phyloP scores from a whole-genome alignment of 1,140 invertebrate species.

The Drosophila punjabiensis region DNA sequence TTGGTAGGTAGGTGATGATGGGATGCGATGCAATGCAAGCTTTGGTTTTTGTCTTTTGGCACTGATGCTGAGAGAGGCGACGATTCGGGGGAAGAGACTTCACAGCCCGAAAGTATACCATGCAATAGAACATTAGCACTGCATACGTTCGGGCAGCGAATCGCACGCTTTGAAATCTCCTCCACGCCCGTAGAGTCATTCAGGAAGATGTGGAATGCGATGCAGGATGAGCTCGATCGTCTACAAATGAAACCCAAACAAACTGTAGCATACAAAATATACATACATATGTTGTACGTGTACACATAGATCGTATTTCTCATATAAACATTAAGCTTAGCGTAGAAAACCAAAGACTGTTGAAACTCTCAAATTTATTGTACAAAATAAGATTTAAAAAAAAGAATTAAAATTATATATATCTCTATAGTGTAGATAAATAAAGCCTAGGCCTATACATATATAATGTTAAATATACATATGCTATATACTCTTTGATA shows the following conservation, averaged over 20 bases:
- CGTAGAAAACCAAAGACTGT: constrained; percentile 19
- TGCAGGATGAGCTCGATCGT: constrained; percentile 19
- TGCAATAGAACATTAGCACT: too few relatives aligned
- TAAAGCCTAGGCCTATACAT: constrained; percentile 43
- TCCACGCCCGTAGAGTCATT: neutral
- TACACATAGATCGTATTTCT: constrained; percentile 29
- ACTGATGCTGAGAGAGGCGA: constrained; percentile 32
- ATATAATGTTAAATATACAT: constrained; percentile 37
- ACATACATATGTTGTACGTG: constrained; percentile 15
- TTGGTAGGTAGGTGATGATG: constrained; percentile 13
- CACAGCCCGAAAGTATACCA: neutral
- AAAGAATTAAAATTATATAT: constrained; percentile 31
- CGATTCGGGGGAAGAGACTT: neutral
- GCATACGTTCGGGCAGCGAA: too few relatives aligned
- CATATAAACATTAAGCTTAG: constrained; percentile 25
- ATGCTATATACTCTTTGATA: constrained; percentile 31
- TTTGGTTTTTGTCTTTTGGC: constrained; percentile 14
- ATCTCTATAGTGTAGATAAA: constrained; percentile 22
- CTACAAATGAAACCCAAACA: constrained; percentile 64
- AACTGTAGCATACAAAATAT: constrained; percentile 62
- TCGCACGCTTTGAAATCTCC: neutral
- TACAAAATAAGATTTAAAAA: constrained; percentile 42
- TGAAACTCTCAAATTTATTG: constrained; percentile 41
- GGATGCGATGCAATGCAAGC: constrained; percentile 13
- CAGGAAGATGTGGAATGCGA: constrained; percentile 23